Evolutionary conservation across 2,113 vertebrate genomes (phyloP), one percentile per base, ranked within the genome.

Genomic region (Pluvianellus socialis): DNA sequence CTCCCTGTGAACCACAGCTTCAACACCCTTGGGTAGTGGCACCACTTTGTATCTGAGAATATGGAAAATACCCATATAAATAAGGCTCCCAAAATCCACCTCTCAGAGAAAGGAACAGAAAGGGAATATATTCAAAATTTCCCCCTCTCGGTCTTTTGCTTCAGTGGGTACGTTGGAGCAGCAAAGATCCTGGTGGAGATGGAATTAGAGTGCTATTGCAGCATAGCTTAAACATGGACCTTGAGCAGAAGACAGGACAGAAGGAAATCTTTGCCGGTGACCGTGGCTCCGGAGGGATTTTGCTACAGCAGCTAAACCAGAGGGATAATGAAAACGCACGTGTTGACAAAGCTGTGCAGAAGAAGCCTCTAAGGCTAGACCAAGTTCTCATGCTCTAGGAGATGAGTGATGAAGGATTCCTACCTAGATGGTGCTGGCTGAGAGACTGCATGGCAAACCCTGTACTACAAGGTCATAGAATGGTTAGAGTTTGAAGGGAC

Each of bases 141-240:
- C 3, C 26, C 23, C 23, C 14, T n/a, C 53, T 47, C 23, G 47
- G 26, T 23, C 2, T 73, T 71, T 17, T 22, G 28, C 12, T 66
- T 17, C 74, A 21, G 40, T 4, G 49, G 4, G 10, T 56, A 38
- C 0, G 0, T 2, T 10, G 72, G 42, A 91, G 76, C 28, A 49
- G 24, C 32, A 47, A 63, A 33, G 4, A 15, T 26, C 35, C 35
- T 49, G 55, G 50, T 13, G 52, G 59, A 27, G 88, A 4, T 4
- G 58, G 52, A 27, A 79, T 20, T 30, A 33, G 24, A 20, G 44
- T 4, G 6, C 9, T 58, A 10, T 2, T 4, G 42, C 40, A 84
- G 55, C 0, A 1, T 0, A 10, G 42, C 50, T 62, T 65, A 59
- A 28, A 12, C 0, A 1, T 1, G 27, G 55, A 56, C 28, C n/a